phyloP scores from a whole-genome alignment of 2,888 invertebrate genomes.

The Hemistola chrysoprasaria region DNA sequence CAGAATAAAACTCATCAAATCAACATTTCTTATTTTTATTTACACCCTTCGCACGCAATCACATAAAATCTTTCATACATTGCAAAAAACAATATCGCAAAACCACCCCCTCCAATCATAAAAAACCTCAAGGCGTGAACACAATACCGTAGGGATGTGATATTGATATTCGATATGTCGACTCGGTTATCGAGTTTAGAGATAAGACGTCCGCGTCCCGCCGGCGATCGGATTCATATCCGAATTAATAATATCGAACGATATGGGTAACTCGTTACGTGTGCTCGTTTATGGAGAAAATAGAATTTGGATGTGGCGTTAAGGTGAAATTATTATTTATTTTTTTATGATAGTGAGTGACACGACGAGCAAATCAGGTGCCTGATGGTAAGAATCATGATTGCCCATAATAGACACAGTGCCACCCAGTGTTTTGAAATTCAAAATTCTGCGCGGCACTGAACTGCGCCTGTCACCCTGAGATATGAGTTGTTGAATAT shows the following conservation, averaged over 20 bases:
- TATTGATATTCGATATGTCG: conserved; percentile 38
- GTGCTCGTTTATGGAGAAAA: conserved; percentile 32
- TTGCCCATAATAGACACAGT: no score
- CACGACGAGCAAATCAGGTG: no score
- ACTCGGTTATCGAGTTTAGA: conserved; percentile 38
- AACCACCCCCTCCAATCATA: conserved; percentile 39
- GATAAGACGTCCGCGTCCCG: conserved; percentile 58
- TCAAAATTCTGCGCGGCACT: no score
- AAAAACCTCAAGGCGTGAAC: conserved; percentile 57
- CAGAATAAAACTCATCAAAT: no score
- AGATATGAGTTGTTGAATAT: no score
- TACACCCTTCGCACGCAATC: no score
- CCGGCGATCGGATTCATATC: conserved; percentile 71
- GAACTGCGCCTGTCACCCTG: no score
- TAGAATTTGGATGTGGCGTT: conserved; percentile 26
- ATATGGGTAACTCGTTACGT: conserved; percentile 67
- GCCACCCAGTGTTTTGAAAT: no score
- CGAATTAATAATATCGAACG: conserved; percentile 74
- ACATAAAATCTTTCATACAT: not conserved
- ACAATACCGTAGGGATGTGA: conserved; percentile 36
- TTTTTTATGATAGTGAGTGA: no score
- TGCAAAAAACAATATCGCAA: conserved; percentile 25
- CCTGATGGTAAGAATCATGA: no score
- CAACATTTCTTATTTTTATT: no score
- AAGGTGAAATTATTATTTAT: not conserved